Evolutionary conservation across 2,888 invertebrate genomes (phyloP), one percentile per base, ranked within the genome.

Genomic region (Apamea crenata): DNA sequence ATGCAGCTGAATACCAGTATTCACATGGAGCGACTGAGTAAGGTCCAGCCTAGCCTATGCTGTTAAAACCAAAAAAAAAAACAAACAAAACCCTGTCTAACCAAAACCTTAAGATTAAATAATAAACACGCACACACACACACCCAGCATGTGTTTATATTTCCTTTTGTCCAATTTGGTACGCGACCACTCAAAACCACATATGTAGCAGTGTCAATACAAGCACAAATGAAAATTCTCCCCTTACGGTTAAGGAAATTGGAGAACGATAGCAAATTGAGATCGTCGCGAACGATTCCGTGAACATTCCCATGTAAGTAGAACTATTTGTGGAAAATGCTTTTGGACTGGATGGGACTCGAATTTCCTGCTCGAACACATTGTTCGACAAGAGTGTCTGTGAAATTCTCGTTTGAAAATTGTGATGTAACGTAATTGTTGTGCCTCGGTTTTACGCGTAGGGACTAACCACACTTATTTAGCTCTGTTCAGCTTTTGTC

Each of bases 301-400:
- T 40, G 59, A 53, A 72, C 71, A 81, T 72, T 72, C 29, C n/a
- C 8, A 32, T 63, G 63, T 74, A 67, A 82, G 61, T 29, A 10
- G 53, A 81, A 66, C 71, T 72, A 75, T 83, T 83, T 59, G 74
- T 65, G 65, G 66, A 36, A 63, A 74, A 67, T 36, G 32, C 50
- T 74, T 14, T n/a, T 16, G 61, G 3, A n/a, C 5, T 44, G 44
- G n/a, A 74, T 70, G n/a, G 36, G 8, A 56, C 32, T 63, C 65
- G 21, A 70, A 84, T 80, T 72, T 72, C 61, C 53, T 72, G 36
- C 50, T 63, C 16, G 10, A 40, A 50, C 14, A 84, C 21, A 72
- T 32, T 67, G 29, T 29, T 44, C 18, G 25, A 40, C 25, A 21
- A 18, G 16, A 56, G 8, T 76, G 14, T 56, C 40, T 8, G 44